A percentile compares a stretch with the other conserved stretches of the same genome.
Conservation (phyloP, 1,140 invertebrate species). For the Vollenhovia emeryi region DNA sequence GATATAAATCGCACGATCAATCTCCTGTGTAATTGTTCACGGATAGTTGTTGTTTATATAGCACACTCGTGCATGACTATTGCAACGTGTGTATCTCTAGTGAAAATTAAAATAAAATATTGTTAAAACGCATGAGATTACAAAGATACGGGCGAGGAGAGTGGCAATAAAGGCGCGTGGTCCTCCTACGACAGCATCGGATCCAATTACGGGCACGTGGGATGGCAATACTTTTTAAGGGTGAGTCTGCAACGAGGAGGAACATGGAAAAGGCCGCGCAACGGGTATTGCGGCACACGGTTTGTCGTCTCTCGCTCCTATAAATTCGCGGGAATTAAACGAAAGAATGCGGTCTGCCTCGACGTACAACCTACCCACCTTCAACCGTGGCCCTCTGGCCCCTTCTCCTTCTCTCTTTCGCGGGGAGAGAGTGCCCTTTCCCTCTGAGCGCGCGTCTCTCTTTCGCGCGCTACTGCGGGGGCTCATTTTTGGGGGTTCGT, state of each 20-base stretch:
- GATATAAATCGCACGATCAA: not conserved
- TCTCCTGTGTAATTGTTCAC: not conserved
- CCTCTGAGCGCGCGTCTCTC: slow-evolving; percentile 44
- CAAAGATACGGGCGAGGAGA: slow-evolving; percentile 39
- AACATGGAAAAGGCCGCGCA: slow-evolving; percentile 71
- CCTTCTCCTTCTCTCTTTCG: slow-evolving; percentile 45
- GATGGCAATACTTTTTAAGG: slow-evolving; percentile 81
- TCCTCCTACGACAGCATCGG: slow-evolving; percentile 74
- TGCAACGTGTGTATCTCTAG: not conserved
- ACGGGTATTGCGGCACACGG: slow-evolving; percentile 72
- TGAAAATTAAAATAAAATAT: slow-evolving; percentile 21
- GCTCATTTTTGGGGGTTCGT: slow-evolving; percentile 82
- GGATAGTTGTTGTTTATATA: not conserved
- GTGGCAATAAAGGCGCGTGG: slow-evolving; percentile 66
- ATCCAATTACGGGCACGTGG: slow-evolving; percentile 80
- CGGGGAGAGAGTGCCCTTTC: slow-evolving; percentile 20
- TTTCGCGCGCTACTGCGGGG: slow-evolving; percentile 58
- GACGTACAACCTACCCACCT: slow-evolving; percentile 81
- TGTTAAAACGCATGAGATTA: slow-evolving; percentile 3
- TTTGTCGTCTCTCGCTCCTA: slow-evolving; percentile 81
- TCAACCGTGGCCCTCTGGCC: slow-evolving; percentile 71
- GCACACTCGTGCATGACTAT: not conserved
- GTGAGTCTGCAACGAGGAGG: slow-evolving; percentile 74
- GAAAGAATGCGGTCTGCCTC: slow-evolving; percentile 85
- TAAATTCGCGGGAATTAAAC: slow-evolving; percentile 86